Evolutionary conservation across 2,797 vertebrate genomes (phyloP).

Genomic region (Leuciscus waleckii): DNA sequence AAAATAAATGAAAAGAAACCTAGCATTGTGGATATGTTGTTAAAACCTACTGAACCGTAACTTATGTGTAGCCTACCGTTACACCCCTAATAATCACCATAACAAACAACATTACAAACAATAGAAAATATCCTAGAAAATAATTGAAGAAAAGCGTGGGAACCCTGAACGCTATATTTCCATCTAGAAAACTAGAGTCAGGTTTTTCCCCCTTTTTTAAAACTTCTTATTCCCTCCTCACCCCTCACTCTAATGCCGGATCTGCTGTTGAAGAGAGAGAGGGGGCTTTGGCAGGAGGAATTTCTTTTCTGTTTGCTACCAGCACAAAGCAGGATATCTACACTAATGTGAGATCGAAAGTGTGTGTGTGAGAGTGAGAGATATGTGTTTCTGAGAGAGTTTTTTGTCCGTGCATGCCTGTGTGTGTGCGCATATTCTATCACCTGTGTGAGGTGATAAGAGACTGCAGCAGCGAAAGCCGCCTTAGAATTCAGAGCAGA

Average conservation of each 20-base stretch:
- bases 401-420: constrained; percentile 17
- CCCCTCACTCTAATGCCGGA: constrained; percentile 7
- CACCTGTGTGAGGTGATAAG: constrained; percentile 74
- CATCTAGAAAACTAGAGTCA: background rate
- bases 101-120: background rate
- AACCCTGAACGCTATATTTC: background rate
- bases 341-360: constrained; percentile 28
- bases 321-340: constrained; percentile 36
- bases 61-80: too few relatives aligned
- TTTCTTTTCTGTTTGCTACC: constrained; percentile 35
- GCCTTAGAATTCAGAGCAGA: constrained; percentile 65
- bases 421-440: constrained; percentile 21
- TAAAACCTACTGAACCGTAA: too few relatives aligned
- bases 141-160: background rate
- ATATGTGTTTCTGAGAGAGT: background rate
- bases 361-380: constrained; percentile 11
- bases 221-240: constrained; percentile 24
- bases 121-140: background rate
- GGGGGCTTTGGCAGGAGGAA: constrained; percentile 31
- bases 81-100: background rate
- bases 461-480: constrained; percentile 63
- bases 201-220: background rate
- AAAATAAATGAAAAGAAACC: too few relatives aligned
- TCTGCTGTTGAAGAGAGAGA: constrained; percentile 35
- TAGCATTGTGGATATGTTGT: too few relatives aligned